Evolutionary conservation across 2,113 vertebrate species (phyloP).

Genomic region (Cyanoderma ruficeps): DNA sequence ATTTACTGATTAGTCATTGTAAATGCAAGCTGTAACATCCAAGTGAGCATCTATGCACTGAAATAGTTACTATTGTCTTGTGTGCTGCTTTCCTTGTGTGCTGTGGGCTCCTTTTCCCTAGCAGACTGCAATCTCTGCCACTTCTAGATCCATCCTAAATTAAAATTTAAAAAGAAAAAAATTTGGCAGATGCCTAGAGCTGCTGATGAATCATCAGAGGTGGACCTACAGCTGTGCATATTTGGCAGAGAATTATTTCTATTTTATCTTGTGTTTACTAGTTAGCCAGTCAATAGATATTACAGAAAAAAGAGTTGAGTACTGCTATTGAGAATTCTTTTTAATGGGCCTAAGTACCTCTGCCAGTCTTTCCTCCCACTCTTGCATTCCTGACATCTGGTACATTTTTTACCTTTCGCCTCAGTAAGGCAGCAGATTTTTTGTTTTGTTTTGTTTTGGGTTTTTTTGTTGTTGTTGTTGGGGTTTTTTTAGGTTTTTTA

Average conservation of each 20-base stretch:
- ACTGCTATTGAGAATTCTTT: not conserved
- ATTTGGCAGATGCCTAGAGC: constrained; percentile 37
- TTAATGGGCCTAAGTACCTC: not conserved
- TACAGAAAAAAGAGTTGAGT: not conserved
- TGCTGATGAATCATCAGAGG: constrained; percentile 41
- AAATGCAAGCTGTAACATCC: constrained; percentile 31
- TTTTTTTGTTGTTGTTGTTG: not conserved
- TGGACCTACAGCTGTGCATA: constrained; percentile 48
- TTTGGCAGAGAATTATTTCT: constrained; percentile 33
- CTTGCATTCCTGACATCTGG: not conserved
- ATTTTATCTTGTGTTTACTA: constrained; percentile 39
- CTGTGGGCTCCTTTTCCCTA: constrained; percentile 4
- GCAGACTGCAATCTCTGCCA: constrained; percentile 14
- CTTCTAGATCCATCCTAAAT: constrained; percentile 32
- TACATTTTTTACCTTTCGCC: not conserved
- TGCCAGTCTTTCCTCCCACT: not conserved
- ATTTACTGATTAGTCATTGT: constrained; percentile 66
- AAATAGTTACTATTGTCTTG: constrained; percentile 56
- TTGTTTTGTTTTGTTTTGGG: no score
- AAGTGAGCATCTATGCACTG: not conserved
- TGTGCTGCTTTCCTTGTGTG: not conserved
- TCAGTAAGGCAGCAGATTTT: not conserved
- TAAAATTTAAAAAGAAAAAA: constrained; percentile 38
- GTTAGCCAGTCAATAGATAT: constrained; percentile 8
- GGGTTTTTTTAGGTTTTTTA: no score